Evolutionary conservation across 2,888 invertebrate species (phyloP).

Genomic region (Pyrocoelia pectoralis): DNA sequence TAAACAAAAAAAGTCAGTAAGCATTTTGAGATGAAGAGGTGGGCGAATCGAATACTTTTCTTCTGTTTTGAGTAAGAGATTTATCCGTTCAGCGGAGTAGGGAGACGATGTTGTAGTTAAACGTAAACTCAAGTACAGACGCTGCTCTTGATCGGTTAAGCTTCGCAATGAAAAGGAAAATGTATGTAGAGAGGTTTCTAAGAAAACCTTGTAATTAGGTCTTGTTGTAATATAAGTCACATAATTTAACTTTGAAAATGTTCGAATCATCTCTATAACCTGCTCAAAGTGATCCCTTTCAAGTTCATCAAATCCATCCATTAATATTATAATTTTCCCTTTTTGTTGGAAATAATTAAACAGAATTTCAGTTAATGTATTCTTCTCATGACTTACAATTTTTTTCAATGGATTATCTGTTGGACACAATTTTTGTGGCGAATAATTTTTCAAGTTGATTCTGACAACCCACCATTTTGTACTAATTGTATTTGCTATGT

Average conservation of each 20-base stretch:
- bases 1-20: not conserved
- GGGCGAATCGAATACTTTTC: no score
- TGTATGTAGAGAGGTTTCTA: not conserved
- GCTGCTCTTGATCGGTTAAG: not conserved
- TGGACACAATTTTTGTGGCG: not conserved
- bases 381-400: not conserved
- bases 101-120: not conserved
- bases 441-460: not conserved
- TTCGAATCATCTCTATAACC: not conserved
- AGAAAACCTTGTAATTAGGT: not conserved
- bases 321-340: not conserved
- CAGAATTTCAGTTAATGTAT: not conserved
- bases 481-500: not conserved
- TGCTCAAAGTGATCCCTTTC: not conserved
- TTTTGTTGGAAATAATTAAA: not conserved
- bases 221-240: not conserved
- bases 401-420: no score
- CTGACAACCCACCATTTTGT: not conserved
- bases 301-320: not conserved
- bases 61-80: no score
- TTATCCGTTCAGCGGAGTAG: no score
- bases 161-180: not conserved
- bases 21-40: not conserved
- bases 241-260: not conserved
- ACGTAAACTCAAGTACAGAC: not conserved